Evolutionary conservation across 2,888 invertebrate species (phyloP), one percentile per base, ranked within the genome.

Genomic region (Tigriopus californicus): DNA sequence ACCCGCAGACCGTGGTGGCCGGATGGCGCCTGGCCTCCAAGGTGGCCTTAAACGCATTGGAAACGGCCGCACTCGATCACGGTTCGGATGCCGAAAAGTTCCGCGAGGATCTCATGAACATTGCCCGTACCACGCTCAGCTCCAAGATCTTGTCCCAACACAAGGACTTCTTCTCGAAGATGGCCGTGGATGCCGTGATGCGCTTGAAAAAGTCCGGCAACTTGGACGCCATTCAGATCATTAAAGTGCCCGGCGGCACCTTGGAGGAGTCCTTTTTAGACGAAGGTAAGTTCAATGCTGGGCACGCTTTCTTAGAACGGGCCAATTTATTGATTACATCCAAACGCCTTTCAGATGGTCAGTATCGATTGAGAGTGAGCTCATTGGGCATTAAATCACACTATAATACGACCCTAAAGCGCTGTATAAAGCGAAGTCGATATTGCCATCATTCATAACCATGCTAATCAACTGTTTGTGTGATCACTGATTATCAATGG

Each of bases 91-190:
- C 18, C 15, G 58, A 8, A 12, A 53, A 48, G 40, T 58, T 58
- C 58, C 18, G 82, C 46, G 80, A 81, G 66, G 97, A 98, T 74
- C 76, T 98, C 60, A 73, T 94, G 72, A 97, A 98, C 70, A 97
- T 99, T 70, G 94, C 98, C 10, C 79, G 91, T 47, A 99, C 98
- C 24, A 98, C 98, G 24, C 75, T 98, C 44, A 94, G 95, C 68
- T 97, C 97, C 0, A 99, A 99, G 73, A 97, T 99, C 71, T 75
- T 98, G 44, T 84, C 90, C 33, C 95, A 97, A 68, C 90, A 98
- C 71, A 95, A 94, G 73, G 94, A 98, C 68, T 82, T 90, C 69
- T 99, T 98, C 71, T 81, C 95, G 61, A 85, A 88, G 66, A 75
- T 98, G 61, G 89, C 95, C 41, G 97, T 99, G 0, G 87, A 95